Evolutionary conservation across 2,888 invertebrate genomes (phyloP).

Genomic region (Phaedon cochleariae): DNA sequence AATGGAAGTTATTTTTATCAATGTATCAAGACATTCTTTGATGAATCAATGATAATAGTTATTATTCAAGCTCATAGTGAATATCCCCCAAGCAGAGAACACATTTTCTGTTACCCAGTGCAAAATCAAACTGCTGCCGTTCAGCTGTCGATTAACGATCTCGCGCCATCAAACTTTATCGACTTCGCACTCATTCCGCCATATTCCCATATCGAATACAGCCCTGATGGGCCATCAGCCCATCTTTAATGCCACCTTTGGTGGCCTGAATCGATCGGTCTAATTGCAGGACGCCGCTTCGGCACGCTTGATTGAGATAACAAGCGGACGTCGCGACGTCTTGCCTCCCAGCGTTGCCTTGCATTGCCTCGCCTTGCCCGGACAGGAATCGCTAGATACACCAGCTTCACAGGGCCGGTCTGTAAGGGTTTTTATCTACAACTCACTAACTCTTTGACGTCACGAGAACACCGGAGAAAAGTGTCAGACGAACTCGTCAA

Average conservation of each 20-base stretch:
- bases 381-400: slow-evolving; percentile 26
- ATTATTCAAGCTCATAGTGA: no score
- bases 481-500: no score
- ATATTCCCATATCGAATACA: slow-evolving; percentile 12
- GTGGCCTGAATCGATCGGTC: slow-evolving; percentile 15
- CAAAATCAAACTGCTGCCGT: neutral
- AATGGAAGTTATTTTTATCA: no score
- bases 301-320: slow-evolving; percentile 16
- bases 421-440: no score
- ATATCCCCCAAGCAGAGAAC: no score
- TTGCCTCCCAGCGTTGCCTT: neutral
- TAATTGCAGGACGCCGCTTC: slow-evolving; percentile 19
- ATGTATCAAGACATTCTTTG: no score
- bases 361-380: slow-evolving; percentile 6
- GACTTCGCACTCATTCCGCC: neutral
- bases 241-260: slow-evolving; percentile 15
- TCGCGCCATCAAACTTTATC: neutral
- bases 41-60: no score
- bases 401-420: neutral
- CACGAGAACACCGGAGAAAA: no score
- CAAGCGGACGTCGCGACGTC: slow-evolving; percentile 12
- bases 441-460: no score
- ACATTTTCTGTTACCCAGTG: neutral
- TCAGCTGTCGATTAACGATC: neutral
- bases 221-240: slow-evolving; percentile 9